phyloP scores from a whole-genome alignment of 2,113 vertebrate species.

The Danionella cerebrum region DNA sequence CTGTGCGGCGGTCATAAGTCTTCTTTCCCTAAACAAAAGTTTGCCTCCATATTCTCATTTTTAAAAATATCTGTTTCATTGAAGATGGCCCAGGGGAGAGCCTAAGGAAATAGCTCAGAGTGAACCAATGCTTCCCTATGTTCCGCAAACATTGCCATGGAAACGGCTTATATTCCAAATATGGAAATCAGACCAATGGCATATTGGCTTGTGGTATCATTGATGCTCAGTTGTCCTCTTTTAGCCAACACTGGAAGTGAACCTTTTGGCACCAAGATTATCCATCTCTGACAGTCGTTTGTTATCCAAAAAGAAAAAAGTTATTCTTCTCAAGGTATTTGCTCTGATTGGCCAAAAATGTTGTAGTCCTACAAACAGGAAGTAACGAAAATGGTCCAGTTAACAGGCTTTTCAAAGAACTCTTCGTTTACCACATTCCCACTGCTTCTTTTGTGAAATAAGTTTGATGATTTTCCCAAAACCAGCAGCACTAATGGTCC shows the following conservation, averaged over 20 bases:
- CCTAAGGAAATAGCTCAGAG: neutral
- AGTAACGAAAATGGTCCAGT: too few relatives aligned
- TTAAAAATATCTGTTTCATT: neutral
- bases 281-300: too few relatives aligned
- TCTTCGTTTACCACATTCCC: too few relatives aligned
- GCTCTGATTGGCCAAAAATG: too few relatives aligned
- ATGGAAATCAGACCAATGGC: constrained; percentile 6
- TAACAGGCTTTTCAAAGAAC: too few relatives aligned
- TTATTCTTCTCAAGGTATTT: too few relatives aligned
- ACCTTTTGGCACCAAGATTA: neutral
- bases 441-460: neutral
- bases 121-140: neutral
- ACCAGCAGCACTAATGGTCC: neutral
- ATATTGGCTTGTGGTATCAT: neutral
- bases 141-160: constrained; percentile 13
- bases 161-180: constrained; percentile 28
- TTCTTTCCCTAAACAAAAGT: neutral
- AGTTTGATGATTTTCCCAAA: neutral
- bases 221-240: neutral
- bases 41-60: constrained; percentile 2
- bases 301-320: too few relatives aligned
- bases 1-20: neutral
- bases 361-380: too few relatives aligned
- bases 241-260: neutral
- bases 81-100: neutral